phyloP scores from a whole-genome alignment of 2,888 invertebrate genomes.

The Chloroclystis v-ata region DNA sequence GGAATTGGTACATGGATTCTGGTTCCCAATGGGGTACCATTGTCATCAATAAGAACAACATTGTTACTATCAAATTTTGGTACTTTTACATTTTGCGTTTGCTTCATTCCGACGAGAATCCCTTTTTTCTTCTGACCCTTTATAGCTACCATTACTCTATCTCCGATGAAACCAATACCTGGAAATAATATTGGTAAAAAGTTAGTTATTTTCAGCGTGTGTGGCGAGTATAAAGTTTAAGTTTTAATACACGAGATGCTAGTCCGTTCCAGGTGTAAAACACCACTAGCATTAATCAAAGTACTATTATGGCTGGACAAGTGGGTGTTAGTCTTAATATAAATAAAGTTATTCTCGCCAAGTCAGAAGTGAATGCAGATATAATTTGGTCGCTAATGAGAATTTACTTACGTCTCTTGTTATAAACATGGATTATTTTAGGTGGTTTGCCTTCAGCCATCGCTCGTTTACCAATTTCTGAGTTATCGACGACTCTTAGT shows the following conservation, averaged over 20 bases:
- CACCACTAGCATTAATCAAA: too few species aligned
- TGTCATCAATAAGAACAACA: conserved; percentile 96
- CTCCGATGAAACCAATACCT: conserved; percentile 82
- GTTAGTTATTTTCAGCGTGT: too few species aligned
- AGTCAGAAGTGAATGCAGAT: too few species aligned
- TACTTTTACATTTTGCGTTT: conserved; percentile 86
- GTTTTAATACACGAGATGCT: too few species aligned
- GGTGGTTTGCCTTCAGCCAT: conserved; percentile 97
- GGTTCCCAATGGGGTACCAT: conserved; percentile 95
- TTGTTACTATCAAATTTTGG: conserved; percentile 98
- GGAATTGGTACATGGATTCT: conserved; percentile 97
- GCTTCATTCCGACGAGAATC: conserved; percentile 87
- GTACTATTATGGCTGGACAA: too few species aligned
- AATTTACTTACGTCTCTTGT: conserved; percentile 78
- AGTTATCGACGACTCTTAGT: conserved; percentile 97
- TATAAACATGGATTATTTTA: conserved; percentile 95
- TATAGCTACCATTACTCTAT: conserved; percentile 94
- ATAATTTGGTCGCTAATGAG: too few species aligned
- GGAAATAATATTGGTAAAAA: conserved; percentile 33
- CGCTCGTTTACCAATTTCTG: conserved; percentile 94
- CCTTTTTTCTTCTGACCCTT: conserved; percentile 97
- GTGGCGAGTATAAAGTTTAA: too few species aligned
- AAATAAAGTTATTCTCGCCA: too few species aligned
- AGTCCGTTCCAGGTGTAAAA: too few species aligned
- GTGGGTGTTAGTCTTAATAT: too few species aligned